Evolutionary conservation across 2,113 vertebrate genomes (phyloP).

Genomic region (Litocranius walleri): DNA sequence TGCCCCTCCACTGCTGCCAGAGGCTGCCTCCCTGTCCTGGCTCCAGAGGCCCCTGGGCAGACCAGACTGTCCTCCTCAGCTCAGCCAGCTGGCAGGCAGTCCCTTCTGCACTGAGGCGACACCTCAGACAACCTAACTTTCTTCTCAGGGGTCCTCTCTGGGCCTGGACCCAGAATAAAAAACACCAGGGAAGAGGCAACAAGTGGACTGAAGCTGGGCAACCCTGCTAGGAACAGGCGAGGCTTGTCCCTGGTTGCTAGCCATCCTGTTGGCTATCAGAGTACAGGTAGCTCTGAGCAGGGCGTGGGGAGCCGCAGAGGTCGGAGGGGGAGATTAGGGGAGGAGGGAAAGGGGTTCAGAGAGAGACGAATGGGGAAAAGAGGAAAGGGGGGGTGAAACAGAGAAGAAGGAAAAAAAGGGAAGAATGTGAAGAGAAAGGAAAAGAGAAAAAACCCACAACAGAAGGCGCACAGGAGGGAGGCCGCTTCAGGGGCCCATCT

Average conservation of each 20-base stretch:
- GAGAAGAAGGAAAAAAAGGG: background rate
- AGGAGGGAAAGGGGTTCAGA: background rate
- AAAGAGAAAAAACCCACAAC: no score
- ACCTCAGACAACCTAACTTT: background rate
- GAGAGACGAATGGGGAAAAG: background rate
- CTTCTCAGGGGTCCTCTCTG: background rate
- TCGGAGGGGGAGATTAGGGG: background rate
- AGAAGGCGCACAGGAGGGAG: background rate
- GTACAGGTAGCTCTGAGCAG: background rate
- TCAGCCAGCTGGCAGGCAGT: background rate
- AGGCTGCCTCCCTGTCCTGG: background rate
- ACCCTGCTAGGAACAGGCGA: fast-evolving
- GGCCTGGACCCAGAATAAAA: background rate
- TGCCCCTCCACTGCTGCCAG: no score
- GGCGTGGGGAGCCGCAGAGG: background rate
- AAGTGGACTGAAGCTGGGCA: background rate
- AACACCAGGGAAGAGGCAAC: background rate
- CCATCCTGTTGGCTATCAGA: background rate
- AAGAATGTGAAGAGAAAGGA: background rate
- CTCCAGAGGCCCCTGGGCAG: background rate
- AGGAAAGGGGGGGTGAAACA: background rate
- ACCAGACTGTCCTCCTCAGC: background rate
- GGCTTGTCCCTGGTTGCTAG: background rate
- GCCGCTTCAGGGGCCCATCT: fast-evolving
- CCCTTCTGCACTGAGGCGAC: no score